Evolutionary conservation across 2,113 vertebrate genomes (phyloP).

Genomic region (Grammomys surdaster): DNA sequence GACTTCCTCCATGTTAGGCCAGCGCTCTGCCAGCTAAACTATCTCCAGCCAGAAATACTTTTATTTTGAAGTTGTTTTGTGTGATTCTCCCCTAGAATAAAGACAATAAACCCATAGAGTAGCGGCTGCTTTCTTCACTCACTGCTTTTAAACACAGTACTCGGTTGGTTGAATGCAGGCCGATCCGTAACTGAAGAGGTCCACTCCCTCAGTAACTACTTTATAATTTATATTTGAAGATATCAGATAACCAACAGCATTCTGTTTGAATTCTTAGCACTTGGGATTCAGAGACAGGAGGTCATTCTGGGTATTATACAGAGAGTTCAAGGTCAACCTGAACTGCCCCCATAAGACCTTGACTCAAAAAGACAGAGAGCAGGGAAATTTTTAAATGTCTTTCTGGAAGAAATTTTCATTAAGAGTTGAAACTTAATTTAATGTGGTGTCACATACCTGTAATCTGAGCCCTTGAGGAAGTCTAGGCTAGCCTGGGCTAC

Average conservation of each 20-base stretch:
- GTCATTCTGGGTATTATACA: not conserved
- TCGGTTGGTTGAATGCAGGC: constrained; percentile 23
- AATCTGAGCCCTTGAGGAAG: not conserved
- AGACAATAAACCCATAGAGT: constrained; percentile 34
- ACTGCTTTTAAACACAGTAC: not conserved
- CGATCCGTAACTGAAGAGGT: constrained; percentile 44
- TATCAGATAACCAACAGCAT: not conserved
- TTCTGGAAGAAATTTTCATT: constrained; percentile 64
- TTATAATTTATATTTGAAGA: constrained; percentile 35
- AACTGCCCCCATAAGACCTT: not conserved
- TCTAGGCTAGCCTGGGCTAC: not conserved
- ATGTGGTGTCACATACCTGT: not conserved
- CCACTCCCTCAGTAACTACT: constrained; percentile 8
- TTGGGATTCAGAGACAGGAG: not conserved
- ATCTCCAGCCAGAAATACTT: not conserved
- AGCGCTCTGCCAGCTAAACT: not conserved
- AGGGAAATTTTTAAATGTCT: not conserved
- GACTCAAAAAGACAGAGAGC: not conserved
- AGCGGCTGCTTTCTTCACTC: constrained; percentile 17
- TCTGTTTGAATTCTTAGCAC: not conserved
- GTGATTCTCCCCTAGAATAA: constrained; percentile 29
- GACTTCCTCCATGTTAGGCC: not conserved
- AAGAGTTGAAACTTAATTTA: constrained; percentile 20
- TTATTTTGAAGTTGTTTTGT: constrained; percentile 63
- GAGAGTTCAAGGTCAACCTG: not conserved